These are phyloP conservation scores for Drosophila ustulata DNA, from an alignment of 2,888 invertebrate species.

Conservation along the genomic window DNA sequence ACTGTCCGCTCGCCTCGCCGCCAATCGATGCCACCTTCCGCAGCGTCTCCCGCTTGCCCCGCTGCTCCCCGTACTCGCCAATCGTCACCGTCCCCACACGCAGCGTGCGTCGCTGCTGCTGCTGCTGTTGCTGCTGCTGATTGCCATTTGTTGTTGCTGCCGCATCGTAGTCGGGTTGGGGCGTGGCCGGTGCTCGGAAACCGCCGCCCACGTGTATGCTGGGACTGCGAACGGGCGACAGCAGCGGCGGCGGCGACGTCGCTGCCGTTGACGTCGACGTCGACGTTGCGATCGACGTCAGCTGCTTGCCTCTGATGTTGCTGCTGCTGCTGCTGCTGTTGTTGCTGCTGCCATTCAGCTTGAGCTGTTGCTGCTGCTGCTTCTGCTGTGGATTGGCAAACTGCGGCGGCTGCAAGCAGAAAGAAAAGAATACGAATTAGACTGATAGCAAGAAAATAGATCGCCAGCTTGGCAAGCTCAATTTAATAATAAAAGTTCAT, in stretches of 20 bases:
- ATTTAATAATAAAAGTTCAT: no score
- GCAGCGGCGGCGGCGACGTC: slow-evolving; percentile 17
- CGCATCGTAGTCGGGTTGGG: slow-evolving; percentile 79
- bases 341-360: slow-evolving; percentile 34
- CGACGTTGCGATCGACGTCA: slow-evolving; percentile 8
- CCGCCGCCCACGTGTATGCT: slow-evolving; percentile 52
- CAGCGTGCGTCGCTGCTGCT: slow-evolving; percentile 85
- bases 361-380: slow-evolving; percentile 45
- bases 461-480: no score
- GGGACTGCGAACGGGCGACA: slow-evolving; percentile 61
- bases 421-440: background rate
- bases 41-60: slow-evolving; percentile 64
- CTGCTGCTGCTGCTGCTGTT: slow-evolving; percentile 11
- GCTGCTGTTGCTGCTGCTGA: slow-evolving; percentile 30
- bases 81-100: slow-evolving; percentile 89
- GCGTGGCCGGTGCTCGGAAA: slow-evolving; percentile 76
- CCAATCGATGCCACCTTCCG: slow-evolving; percentile 53
- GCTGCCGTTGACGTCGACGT: background rate
- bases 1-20: slow-evolving; percentile 9
- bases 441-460: no score
- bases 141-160: slow-evolving; percentile 32
- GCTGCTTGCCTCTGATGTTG: background rate
- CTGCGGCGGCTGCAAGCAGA: slow-evolving; percentile 81
- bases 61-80: slow-evolving; percentile 88
- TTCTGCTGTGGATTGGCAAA: slow-evolving; percentile 78